These are phyloP conservation scores for Fregetta grallaria DNA, from an alignment of 2,113 vertebrate genomes.

Conservation along the genomic window DNA sequence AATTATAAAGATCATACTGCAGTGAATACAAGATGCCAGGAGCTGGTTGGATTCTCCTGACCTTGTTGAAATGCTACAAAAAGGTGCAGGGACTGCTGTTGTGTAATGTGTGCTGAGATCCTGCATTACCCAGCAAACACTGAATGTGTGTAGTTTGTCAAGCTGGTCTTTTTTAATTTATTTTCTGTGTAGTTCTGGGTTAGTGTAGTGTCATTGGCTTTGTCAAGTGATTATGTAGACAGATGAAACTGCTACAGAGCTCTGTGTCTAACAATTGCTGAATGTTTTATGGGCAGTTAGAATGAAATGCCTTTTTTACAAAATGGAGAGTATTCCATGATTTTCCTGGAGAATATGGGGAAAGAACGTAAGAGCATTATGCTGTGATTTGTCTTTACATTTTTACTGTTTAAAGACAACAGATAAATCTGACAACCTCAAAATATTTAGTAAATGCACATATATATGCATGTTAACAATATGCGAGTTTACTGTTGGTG, in stretches of 20 bases:
- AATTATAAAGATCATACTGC: neutral
- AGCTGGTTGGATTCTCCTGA: neutral
- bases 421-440: neutral
- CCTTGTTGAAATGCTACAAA: neutral
- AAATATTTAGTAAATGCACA: neutral
- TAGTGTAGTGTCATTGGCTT: neutral
- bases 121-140: neutral
- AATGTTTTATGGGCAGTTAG: neutral
- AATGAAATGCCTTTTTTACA: neutral
- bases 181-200: neutral
- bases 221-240: neutral
- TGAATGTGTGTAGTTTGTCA: neutral
- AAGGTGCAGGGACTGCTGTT: neutral
- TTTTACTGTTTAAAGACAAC: neutral
- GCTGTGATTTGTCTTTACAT: neutral
- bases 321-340: neutral
- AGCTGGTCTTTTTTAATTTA: neutral
- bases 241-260: neutral
- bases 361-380: fast-evolving
- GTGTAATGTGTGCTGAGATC: neutral
- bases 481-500: neutral
- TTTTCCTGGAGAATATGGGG: neutral
- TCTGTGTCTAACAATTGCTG: neutral
- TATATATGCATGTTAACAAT: neutral
- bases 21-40: neutral